Evolutionary conservation across 2,888 invertebrate genomes (phyloP).

Genomic region (Malachius bipustulatus): DNA sequence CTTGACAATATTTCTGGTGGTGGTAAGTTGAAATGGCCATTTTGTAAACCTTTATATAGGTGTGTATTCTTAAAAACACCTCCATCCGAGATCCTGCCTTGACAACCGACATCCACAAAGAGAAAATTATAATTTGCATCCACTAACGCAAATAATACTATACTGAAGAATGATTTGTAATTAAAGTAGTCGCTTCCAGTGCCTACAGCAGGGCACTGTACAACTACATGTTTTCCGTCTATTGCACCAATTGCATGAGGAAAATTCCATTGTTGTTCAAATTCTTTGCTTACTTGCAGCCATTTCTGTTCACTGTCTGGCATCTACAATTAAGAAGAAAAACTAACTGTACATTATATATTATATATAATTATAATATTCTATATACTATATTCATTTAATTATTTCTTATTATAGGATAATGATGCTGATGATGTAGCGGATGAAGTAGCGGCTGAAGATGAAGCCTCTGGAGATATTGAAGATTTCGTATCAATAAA

Average conservation of each 20-base stretch:
- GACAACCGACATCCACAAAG: constrained; percentile 12
- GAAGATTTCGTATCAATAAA: background rate
- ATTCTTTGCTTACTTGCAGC: background rate
- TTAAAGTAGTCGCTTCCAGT: constrained; percentile 2
- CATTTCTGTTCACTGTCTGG: background rate
- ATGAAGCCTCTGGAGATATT: background rate
- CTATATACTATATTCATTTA: too few relatives aligned
- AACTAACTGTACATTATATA: background rate
- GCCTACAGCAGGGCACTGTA: constrained; percentile 3
- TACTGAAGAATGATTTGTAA: too few relatives aligned
- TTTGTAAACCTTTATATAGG: too few relatives aligned
- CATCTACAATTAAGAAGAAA: constrained; percentile 2
- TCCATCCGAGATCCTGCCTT: constrained; percentile 14
- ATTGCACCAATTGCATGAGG: too few relatives aligned
- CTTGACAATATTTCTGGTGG: too few relatives aligned
- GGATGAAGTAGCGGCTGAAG: background rate
- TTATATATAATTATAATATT: too few relatives aligned
- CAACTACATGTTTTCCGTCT: too few relatives aligned
- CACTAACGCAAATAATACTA: constrained; percentile 5
- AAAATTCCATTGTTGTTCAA: constrained; percentile 4
- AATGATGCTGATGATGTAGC: background rate
- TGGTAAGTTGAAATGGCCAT: too few relatives aligned
- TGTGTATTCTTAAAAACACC: too few relatives aligned
- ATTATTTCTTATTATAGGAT: too few relatives aligned
- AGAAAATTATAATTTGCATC: constrained; percentile 14